These are phyloP conservation scores for Amorpha juglandis DNA, from an alignment of 2,888 invertebrate species.

Conservation along the genomic window DNA sequence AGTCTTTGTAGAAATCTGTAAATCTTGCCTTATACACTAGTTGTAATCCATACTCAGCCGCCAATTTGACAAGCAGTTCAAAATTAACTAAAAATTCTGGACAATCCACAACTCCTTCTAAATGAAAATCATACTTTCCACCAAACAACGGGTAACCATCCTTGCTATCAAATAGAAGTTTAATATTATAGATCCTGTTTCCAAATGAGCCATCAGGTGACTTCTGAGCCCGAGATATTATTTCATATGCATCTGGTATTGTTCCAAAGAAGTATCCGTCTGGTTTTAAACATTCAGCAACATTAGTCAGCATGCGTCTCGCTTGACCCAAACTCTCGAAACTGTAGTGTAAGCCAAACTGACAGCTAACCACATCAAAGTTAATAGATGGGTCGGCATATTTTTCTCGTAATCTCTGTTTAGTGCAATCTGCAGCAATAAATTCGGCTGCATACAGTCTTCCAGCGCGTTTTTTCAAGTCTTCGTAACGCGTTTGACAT, in stretches of 20 bases:
- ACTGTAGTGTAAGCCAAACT: slow-evolving; percentile 99
- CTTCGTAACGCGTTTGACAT: slow-evolving; percentile 92
- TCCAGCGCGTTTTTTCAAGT: slow-evolving; percentile 81
- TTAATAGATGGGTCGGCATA: slow-evolving; percentile 90
- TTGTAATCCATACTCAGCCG: slow-evolving; percentile 88
- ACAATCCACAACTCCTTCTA: slow-evolving; percentile 98
- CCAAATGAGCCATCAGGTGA: slow-evolving; percentile 87
- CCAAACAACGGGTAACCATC: slow-evolving; percentile 93
- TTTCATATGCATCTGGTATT: slow-evolving; percentile 96
- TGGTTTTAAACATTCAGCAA: slow-evolving; percentile 93
- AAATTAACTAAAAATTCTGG: slow-evolving; percentile 99
- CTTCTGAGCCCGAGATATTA: slow-evolving; percentile 89
- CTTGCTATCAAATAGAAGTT: slow-evolving; percentile 87
- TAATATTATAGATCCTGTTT: slow-evolving; percentile 91
- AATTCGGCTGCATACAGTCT: slow-evolving; percentile 93
- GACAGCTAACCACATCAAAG: slow-evolving; percentile 97
- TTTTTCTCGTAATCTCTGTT: slow-evolving; percentile 89
- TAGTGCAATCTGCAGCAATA: slow-evolving; percentile 96
- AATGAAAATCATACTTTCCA: slow-evolving; percentile 96
- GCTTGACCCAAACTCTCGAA: slow-evolving; percentile 96
- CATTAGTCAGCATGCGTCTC: slow-evolving; percentile 96
- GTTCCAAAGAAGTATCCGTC: slow-evolving; percentile 99
- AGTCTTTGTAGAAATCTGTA: slow-evolving; percentile 90
- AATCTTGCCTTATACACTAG: slow-evolving; percentile 89
- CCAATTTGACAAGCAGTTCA: slow-evolving; percentile 90